phyloP scores from a whole-genome alignment of 2,888 invertebrate genomes.

The Machimus atricapillus region DNA sequence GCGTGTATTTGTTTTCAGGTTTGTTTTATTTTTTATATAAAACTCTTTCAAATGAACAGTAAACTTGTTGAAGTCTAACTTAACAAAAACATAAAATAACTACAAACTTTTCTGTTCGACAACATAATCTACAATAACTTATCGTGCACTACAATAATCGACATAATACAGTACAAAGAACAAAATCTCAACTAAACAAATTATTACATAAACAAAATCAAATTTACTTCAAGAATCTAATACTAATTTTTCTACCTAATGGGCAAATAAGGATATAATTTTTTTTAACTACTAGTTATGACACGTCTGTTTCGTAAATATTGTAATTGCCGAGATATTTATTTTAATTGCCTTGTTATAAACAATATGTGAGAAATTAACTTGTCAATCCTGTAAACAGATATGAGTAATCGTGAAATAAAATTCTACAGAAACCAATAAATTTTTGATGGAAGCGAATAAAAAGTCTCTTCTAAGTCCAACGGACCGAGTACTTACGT shows the following conservation, averaged over 20 bases:
- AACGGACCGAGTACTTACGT: not conserved
- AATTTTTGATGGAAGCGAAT: no score
- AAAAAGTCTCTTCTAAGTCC: not conserved
- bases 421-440: no score
- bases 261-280: not conserved
- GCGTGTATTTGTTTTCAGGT: not conserved
- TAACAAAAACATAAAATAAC: constrained; percentile 13
- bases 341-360: not conserved
- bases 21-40: not conserved
- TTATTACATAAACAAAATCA: not conserved
- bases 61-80: not conserved
- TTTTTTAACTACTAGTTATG: not conserved
- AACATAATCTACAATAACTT: not conserved
- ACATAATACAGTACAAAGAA: not conserved
- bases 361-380: not conserved
- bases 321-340: not conserved
- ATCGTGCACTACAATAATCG: constrained; percentile 19
- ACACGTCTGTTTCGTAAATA: not conserved
- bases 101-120: not conserved
- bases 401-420: not conserved
- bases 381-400: not conserved
- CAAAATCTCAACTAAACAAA: not conserved
- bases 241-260: not conserved
- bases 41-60: not conserved
- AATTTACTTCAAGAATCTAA: not conserved